Evolutionary conservation across 2,113 vertebrate species (phyloP), one percentile per base, ranked within the genome.

Genomic region (Pseudopipra pipra): DNA sequence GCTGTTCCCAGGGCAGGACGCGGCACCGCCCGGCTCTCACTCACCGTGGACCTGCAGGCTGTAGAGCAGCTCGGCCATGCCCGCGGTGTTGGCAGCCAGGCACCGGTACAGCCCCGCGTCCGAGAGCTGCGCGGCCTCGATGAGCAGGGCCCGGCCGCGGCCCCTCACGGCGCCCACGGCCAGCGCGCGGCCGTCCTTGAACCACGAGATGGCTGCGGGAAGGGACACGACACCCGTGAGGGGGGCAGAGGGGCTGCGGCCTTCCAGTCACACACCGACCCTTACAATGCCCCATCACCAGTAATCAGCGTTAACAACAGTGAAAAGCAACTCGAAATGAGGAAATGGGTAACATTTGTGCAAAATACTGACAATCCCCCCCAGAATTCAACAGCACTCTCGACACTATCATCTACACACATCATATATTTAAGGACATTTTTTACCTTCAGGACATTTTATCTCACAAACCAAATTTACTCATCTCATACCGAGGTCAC

Each of bases 61-160:
- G 84, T 99, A 98, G 74, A 98, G 97, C 39, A 99, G 84, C 73
- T 99, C 98, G 2, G 99, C 98, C 2, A 94, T 96, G 90, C 99
- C 99, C 1, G 98, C 99, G 8, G 98, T 76, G 55, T 99, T 99
- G 58, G 98, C 94, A 8, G 99, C 99, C 25, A 98, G 96, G 83
- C 99, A 99, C 85, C 98, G 98, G 95, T 99, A 99, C 14, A 98
- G 31, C 20, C 99, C 99, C 1, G 98, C 95, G 61, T 99, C 99
- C 0, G 98, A 97, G 65, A 99, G 97, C 87, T 99, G 99, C 12
- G 98, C 98, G 2, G 93, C 98, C 74, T 25, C 58, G n/a, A 59
- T 59, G 58, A 52, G 51, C 25, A 52, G 51, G 25, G 51, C 25
- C 51, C 25, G 51, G 51, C 25, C 51, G 13, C 25, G 51, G 51